These are phyloP conservation scores for Agonum fuliginosum DNA, from an alignment of 2,888 invertebrate species.

Conservation along the genomic window DNA sequence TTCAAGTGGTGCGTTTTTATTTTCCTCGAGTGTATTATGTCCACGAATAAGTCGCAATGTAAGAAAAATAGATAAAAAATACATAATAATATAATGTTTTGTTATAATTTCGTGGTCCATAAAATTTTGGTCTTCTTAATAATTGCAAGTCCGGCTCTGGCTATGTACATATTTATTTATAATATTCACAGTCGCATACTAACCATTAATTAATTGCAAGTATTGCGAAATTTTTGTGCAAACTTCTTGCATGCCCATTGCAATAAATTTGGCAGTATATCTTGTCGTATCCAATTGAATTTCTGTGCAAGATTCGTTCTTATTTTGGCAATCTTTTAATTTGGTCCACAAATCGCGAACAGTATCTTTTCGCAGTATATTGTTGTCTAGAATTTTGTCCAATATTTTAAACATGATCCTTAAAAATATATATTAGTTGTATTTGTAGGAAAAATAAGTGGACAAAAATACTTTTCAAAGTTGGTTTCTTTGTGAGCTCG, in stretches of 20 bases:
- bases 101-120: no score
- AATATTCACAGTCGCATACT: neutral
- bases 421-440: slow-evolving; percentile 4
- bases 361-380: slow-evolving; percentile 23
- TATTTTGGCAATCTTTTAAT: slow-evolving; percentile 14
- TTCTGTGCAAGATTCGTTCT: slow-evolving; percentile 19
- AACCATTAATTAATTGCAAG: slow-evolving; percentile 36
- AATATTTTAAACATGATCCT: slow-evolving; percentile 34
- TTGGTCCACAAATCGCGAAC: slow-evolving; percentile 6
- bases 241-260: slow-evolving; percentile 35
- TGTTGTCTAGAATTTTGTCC: slow-evolving; percentile 39
- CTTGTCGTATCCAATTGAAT: slow-evolving; percentile 27
- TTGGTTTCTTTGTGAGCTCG: neutral
- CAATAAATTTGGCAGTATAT: slow-evolving; percentile 50
- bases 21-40: no score
- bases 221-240: slow-evolving; percentile 11
- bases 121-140: no score
- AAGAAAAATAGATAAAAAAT: no score
- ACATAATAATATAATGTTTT: no score
- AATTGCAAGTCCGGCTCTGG: no score
- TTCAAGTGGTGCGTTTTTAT: no score
- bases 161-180: no score
- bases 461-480: slow-evolving; percentile 29
- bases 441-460: neutral
- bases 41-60: no score